Conservation (phyloP, 2,113 vertebrate species). For the Passer domesticus region DNA sequence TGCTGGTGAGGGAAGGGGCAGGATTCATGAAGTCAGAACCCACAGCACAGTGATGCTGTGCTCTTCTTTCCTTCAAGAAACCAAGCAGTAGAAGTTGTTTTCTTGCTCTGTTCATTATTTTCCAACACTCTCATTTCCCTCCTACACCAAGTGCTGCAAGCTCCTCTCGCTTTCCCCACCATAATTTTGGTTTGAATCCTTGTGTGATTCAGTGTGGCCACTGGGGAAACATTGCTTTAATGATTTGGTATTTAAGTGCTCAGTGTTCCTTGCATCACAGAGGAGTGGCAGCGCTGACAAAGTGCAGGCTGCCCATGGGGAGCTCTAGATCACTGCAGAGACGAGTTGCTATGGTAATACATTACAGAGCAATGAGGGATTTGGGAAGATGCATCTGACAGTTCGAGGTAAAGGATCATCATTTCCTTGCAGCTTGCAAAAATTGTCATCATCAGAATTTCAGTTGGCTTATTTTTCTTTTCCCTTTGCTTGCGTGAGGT, state of each 20-base stretch:
- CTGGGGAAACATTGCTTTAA: slow-evolving; percentile 43
- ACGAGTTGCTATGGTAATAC: slow-evolving; percentile 50
- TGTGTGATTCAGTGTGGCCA: neutral
- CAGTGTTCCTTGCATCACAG: slow-evolving; percentile 23
- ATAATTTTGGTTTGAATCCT: neutral
- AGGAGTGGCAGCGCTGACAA: slow-evolving; percentile 27
- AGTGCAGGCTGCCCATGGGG: slow-evolving; percentile 28
- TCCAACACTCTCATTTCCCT: neutral
- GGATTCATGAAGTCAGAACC: neutral
- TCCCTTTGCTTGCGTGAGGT: neutral
- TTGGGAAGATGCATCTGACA: slow-evolving; percentile 50
- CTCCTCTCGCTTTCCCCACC: neutral
- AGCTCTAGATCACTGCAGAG: slow-evolving; percentile 23
- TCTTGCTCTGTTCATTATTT: neutral
- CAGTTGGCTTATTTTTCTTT: neutral
- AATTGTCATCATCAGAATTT: slow-evolving; percentile 9
- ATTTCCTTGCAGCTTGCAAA: slow-evolving; percentile 26
- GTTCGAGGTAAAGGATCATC: slow-evolving; percentile 50
- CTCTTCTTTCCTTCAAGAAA: neutral
- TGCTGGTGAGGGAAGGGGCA: neutral
- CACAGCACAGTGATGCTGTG: neutral
- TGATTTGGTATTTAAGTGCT: slow-evolving; percentile 58
- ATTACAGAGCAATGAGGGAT: slow-evolving; percentile 40
- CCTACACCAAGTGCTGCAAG: neutral
- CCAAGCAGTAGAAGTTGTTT: neutral